These are phyloP conservation scores for Cosmorhoe ocellata DNA, from an alignment of 2,888 invertebrate species.

Conservation along the genomic window DNA sequence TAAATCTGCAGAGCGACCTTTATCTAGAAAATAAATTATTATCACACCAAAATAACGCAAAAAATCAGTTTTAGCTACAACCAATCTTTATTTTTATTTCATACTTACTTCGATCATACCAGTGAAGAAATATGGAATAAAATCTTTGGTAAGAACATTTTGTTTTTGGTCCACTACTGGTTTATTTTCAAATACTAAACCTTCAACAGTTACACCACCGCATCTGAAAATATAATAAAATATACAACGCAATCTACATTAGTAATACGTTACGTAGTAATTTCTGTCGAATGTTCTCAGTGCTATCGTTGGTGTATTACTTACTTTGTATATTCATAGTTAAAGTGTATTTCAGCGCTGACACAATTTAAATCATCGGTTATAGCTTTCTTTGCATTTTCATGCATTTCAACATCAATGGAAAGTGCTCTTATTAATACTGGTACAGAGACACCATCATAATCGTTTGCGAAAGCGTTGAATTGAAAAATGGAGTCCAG, in stretches of 20 bases:
- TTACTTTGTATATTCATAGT: constrained; percentile 36
- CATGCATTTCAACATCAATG: constrained; percentile 38
- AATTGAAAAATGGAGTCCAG: constrained; percentile 46
- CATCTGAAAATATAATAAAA: constrained; percentile 30
- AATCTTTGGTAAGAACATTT: constrained; percentile 35
- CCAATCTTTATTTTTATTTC: too few relatives aligned
- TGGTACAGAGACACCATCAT: constrained; percentile 39
- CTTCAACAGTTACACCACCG: constrained; percentile 41
- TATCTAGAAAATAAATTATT: constrained; percentile 37
- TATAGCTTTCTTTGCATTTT: background rate
- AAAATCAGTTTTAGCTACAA: too few relatives aligned
- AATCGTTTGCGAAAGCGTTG: constrained; percentile 35
- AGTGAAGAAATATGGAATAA: constrained; percentile 41
- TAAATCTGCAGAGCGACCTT: constrained; percentile 47
- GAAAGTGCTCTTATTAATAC: constrained; percentile 36
- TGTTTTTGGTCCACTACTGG: constrained; percentile 30
- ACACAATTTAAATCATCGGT: constrained; percentile 20
- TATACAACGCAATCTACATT: constrained; percentile 2
- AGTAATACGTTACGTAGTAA: too few relatives aligned
- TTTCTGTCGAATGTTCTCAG: too few relatives aligned
- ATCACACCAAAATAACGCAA: too few relatives aligned
- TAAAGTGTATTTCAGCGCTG: constrained; percentile 30
- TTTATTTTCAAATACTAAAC: constrained; percentile 36
- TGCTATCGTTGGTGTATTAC: background rate
- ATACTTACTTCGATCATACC: constrained; percentile 39